Conservation (phyloP, 2,888 invertebrate species). For the Erannis defoliaria region DNA sequence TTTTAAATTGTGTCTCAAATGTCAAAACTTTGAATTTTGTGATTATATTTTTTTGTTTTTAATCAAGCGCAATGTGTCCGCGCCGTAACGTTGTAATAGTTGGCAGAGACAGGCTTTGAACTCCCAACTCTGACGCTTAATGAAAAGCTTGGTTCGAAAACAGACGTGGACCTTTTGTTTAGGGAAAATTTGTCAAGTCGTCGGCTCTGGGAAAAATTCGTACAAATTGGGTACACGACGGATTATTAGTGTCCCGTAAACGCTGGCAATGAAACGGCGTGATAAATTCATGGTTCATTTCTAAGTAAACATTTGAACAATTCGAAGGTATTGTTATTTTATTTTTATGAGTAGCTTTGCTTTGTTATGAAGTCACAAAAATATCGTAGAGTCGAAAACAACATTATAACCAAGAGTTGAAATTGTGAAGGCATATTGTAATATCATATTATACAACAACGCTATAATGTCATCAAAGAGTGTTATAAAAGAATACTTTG, state of each 20-base stretch:
- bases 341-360: neutral
- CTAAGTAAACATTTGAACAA: constrained; percentile 8
- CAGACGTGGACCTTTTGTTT: constrained; percentile 60
- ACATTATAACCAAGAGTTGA: no score
- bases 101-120: constrained; percentile 57
- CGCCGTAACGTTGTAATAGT: constrained; percentile 54
- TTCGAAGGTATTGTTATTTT: neutral
- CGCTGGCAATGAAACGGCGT: constrained; percentile 23
- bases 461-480: no score
- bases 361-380: no score
- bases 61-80: constrained; percentile 12
- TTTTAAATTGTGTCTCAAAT: no score
- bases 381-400: no score
- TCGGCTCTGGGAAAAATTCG: constrained; percentile 50
- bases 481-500: no score
- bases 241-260: constrained; percentile 41
- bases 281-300: constrained; percentile 27
- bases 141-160: constrained; percentile 62
- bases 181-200: constrained; percentile 55
- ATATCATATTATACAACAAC: no score
- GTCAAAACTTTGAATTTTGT: no score
- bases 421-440: no score
- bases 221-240: constrained; percentile 44
- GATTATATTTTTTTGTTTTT: no score
- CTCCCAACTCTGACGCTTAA: constrained; percentile 57